Evolutionary conservation across 2,113 vertebrate genomes (phyloP).

Genomic region (Pangasianodon hypophthalmus): DNA sequence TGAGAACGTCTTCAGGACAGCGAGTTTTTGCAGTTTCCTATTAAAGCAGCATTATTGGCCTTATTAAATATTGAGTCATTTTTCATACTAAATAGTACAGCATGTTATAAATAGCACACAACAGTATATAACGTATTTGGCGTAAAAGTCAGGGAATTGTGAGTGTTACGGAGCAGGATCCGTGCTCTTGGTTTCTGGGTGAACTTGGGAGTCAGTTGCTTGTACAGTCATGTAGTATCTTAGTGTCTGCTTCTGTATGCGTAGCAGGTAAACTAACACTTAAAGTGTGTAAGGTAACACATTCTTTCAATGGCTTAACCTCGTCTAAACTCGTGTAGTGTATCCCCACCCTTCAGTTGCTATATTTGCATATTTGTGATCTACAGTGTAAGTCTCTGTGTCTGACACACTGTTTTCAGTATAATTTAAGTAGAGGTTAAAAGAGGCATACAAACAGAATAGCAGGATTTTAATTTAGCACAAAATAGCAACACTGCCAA

Average conservation of each 20-base stretch:
- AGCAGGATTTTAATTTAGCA: background rate
- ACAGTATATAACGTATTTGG: background rate
- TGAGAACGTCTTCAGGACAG: background rate
- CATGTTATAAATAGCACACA: background rate
- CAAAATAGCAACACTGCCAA: background rate
- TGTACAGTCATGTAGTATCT: slow-evolving; percentile 10
- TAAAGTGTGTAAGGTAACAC: background rate
- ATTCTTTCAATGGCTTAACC: background rate
- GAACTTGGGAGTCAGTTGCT: background rate
- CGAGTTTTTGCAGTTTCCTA: background rate
- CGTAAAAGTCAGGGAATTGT: background rate
- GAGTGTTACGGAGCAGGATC: background rate
- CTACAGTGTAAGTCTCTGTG: background rate
- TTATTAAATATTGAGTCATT: background rate
- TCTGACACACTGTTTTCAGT: background rate
- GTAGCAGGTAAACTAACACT: background rate
- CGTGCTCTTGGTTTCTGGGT: background rate
- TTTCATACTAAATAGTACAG: background rate
- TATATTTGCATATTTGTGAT: background rate
- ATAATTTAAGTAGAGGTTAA: background rate
- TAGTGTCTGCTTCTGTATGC: background rate
- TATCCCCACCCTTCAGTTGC: no score
- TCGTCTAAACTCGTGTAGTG: background rate
- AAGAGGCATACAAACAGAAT: background rate
- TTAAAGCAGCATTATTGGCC: background rate